Base-by-base conservation (phyloP, 2,797 vertebrate species). In the Paratrypauchen microcephalus region DNA sequence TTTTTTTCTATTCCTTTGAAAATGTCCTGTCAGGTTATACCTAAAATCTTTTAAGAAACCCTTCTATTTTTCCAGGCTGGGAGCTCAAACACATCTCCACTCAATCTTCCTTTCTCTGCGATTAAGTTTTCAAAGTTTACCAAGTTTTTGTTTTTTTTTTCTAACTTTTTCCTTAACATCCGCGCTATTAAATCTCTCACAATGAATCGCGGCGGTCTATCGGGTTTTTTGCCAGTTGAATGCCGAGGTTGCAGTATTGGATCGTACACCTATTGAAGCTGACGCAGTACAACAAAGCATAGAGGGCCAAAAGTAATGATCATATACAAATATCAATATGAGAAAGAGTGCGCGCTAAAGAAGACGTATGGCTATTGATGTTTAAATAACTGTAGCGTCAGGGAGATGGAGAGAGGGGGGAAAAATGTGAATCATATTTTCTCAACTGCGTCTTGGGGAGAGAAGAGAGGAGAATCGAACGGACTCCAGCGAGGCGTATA, bases 301-400 rank as follows among this genome's bases (percentile, higher is more conserved):
- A 84, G 83, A 76, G 87, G 88, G 86, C 87, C 78, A 86, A 90
- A 93, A 90, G 90, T 92, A 93, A 93, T 91, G 93, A 93, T 94
- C 92, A 92, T 92, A 92, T 92, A 92, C 91, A 92, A 92, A 92
- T 93, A 94, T 94, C 93, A 90, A 94, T 94, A 93, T 91, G 88
- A 92, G 91, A 92, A 87, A 86, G 92, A 91, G 90, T 88, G 89
- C 83, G 86, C 86, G 91, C 91, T 93, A 93, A 94, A 93, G 91
- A 94, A 93, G 93, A 94, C 81, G 84, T 91, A 94, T 94, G 87
- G 88, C 87, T 93, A 93, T 94, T 92, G 93, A 94, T 93, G 91
- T 93, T 90, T 92, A 91, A 93, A 93, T 94, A 92, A 93, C 91
- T 86, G 89, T 89, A 90, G 86, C 84, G 88, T 90, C 89, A 90